Base-by-base conservation (phyloP, 1,140 invertebrate species). In the Spodoptera litura region DNA sequence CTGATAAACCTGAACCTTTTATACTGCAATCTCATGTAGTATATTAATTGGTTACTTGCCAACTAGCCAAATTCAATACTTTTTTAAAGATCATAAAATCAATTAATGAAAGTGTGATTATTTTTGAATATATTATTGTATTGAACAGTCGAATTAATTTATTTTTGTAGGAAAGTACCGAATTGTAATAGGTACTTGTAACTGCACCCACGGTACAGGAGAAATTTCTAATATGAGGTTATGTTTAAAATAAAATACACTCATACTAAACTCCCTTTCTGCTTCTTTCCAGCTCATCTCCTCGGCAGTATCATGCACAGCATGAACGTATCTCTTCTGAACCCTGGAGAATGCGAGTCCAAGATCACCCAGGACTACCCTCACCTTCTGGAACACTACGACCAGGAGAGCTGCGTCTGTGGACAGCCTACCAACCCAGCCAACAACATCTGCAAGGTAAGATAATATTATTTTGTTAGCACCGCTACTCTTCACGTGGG, bases 241-340 rank as follows among this genome's bases (percentile, higher is more conserved):
- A n/a, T n/a, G n/a, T n/a, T n/a, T n/a, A n/a, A n/a, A n/a, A n/a
- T n/a, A n/a, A n/a, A n/a, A n/a, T 11, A 27, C 20, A 13, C 31
- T 61, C 5, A 11, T 44, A 66, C 38, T 44, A 20, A 49, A 15
- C 38, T 3, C 9, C 38, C 11, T 12, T 77, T 78, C 38, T 73
- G 85, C 44, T 71, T 79, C 93, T 95, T 70, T 53, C 38, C 89
- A 97, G 97, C 96, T 59, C 96, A 97, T 80, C 95, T 96, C 55
- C 95, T 95, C 56, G 96, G 96, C 78, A 96, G 96, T 70, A 95
- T 97, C 15, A 96, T 98, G 96, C 96, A 97, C 88, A 96, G 96
- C 78, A 94, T 98, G 10, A 95, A 96, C 81, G 95, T 98, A 0
- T 95, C 96, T n/a, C 89, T 97, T 0, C 89, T 97, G 20, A 93